Evolutionary conservation across 2,797 vertebrate genomes (phyloP), one percentile per base, ranked within the genome.

Genomic region (Sebastes matsubarae): DNA sequence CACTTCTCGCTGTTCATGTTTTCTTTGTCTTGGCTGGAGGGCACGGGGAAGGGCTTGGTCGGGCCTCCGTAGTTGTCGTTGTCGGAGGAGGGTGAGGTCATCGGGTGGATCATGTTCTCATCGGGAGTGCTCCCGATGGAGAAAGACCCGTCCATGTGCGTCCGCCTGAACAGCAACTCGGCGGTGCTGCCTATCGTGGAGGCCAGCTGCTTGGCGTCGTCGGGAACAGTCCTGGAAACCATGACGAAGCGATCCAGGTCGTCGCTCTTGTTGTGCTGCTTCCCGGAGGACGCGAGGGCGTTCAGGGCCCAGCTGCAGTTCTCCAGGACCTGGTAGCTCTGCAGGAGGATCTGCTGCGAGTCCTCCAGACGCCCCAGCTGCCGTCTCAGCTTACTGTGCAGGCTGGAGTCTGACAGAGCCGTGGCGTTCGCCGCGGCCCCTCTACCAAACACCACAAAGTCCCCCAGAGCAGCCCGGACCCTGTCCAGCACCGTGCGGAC

Each of bases 171-270:
- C 61, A 99, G 97, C 75, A 96, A 80, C 84, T 98, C 97, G 0
- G 97, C 96, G 0, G 94, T 97, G 91, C 94, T 54, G 18, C 95
- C 95, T 86, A 99, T 95, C 1, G 96, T 97, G n/a, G 96, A 97
- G 73, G 95, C 97, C 83, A 99, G 93, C 83, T 98, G 98, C 77
- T 98, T 98, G 87, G 96, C 93, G 46, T 99, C 98, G 0, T 99
- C 97, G 0, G 97, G 97, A 14, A 99, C 94, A 0, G 97, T 97
- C 93, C 96, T 95, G 2, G 97, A 97, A 72, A 99, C 98, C 98
- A 99, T 98, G 46, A 99, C 90, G 55, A 98, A 98, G 68, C 98
- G 96, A 68, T 99, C 98, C 91, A 99, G 93, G 73, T 98, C 96
- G 6, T 98, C 97, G 2, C 93, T 97, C 87, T 98, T 98, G 93